Percentiles rank a stretch among this genome's conserved stretches.
phyloP scores from a whole-genome alignment of 2,113 vertebrate species.

The Macrotis lagotis region DNA sequence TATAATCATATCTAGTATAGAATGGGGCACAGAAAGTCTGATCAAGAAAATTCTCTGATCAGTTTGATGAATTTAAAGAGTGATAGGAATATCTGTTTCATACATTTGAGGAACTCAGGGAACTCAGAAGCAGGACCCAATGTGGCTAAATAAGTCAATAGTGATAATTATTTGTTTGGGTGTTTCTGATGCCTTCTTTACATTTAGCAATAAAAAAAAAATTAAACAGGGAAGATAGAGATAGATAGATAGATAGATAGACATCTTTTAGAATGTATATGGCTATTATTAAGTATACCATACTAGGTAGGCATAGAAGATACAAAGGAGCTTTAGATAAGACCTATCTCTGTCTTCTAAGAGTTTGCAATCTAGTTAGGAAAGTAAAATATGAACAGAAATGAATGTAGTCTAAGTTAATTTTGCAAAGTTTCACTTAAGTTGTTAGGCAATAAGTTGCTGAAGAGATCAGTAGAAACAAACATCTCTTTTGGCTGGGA shows the following conservation, averaged over 20 bases:
- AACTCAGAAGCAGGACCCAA: not conserved
- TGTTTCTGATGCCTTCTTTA: not conserved
- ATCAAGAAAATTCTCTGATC: not conserved
- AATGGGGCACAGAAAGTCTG: not conserved
- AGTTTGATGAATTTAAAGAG: not conserved
- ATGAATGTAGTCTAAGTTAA: too few species aligned
- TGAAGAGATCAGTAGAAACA: not conserved
- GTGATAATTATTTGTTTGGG: not conserved
- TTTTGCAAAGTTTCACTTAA: too few species aligned
- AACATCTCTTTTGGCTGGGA: not conserved
- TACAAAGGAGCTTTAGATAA: too few species aligned
- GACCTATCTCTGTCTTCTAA: too few species aligned
- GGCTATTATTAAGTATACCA: not conserved
- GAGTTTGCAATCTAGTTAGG: too few species aligned
- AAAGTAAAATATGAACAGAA: too few species aligned
- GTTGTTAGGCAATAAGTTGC: not conserved
- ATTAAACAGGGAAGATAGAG: not conserved
- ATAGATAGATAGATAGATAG: not conserved
- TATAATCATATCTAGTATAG: slow-evolving; percentile 22
- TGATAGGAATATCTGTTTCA: not conserved
- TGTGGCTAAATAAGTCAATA: not conserved
- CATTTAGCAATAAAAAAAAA: not conserved
- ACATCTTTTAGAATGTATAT: not conserved
- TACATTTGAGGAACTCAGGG: not conserved
- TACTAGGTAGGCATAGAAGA: too few species aligned